Conservation (phyloP, 1,140 invertebrate genomes). For the Cotesia vestalis region DNA sequence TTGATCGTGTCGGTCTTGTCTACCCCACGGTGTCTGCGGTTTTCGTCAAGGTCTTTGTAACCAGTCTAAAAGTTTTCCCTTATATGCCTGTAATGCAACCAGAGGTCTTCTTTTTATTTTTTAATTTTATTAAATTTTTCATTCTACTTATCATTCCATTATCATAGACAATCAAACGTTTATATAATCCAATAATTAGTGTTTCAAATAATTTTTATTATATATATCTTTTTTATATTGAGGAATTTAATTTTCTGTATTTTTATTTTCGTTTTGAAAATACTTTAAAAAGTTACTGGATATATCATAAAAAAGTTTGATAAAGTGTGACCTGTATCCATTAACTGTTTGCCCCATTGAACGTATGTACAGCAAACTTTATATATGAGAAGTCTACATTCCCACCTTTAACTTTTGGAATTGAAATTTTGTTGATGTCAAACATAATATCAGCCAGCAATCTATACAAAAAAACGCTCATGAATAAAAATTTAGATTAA, state of each 20-base stretch:
- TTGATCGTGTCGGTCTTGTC: no score
- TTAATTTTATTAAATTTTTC: no score
- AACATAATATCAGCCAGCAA: no score
- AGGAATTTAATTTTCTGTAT: background rate
- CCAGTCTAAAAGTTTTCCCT: background rate
- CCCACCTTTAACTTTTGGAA: no score
- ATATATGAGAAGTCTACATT: no score
- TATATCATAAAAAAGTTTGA: background rate
- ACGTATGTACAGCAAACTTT: no score
- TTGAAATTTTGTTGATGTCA: no score
- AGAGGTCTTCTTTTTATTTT: constrained; percentile 4
- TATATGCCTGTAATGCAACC: background rate
- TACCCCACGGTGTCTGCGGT: constrained; percentile 23
- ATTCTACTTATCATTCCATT: no score
- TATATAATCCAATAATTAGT: no score
- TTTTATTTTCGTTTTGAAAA: constrained; percentile 7
- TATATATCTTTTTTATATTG: background rate
- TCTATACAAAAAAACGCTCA: no score
- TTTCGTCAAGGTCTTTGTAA: constrained; percentile 23
- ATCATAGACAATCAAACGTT: no score
- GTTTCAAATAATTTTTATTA: background rate
- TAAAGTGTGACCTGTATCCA: constrained; percentile 12
- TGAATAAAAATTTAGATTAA: no score
- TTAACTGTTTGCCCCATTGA: constrained; percentile 5
- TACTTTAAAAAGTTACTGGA: background rate